Conservation (phyloP, 2,888 invertebrate genomes). For the Lottia gigantea region DNA sequence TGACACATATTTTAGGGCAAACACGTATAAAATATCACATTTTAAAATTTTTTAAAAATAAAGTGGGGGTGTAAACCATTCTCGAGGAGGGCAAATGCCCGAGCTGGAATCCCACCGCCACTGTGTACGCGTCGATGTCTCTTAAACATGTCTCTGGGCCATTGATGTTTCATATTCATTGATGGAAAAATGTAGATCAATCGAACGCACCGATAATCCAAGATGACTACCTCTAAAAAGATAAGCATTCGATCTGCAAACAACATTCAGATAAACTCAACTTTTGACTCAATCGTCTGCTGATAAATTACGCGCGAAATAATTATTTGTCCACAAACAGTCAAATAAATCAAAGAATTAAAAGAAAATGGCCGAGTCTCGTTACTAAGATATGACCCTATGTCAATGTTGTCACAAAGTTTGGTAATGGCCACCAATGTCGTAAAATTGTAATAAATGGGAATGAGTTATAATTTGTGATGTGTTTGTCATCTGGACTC, state of each 20-base stretch:
- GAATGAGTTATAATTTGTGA: no score
- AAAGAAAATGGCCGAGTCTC: not conserved
- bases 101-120: no score
- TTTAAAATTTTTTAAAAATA: no score
- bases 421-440: not conserved
- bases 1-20: no score
- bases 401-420: conserved; percentile 4
- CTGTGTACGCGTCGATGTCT: no score
- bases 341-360: conserved; percentile 7
- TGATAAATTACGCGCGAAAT: conserved; percentile 2
- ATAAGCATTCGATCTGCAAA: not conserved
- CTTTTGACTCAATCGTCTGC: not conserved
- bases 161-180: no score
- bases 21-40: no score
- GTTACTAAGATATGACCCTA: conserved; percentile 7
- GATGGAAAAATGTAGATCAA: no score
- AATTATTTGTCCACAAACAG: not conserved
- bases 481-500: not conserved
- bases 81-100: no score
- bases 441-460: not conserved
- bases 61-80: no score
- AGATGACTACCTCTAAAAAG: not conserved
- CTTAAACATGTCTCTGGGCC: no score
- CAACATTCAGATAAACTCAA: conserved; percentile 3
- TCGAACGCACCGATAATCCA: not conserved